Evolutionary conservation across 2,113 vertebrate genomes (phyloP), one percentile per base, ranked within the genome.

Genomic region (Festucalex cinctus): DNA sequence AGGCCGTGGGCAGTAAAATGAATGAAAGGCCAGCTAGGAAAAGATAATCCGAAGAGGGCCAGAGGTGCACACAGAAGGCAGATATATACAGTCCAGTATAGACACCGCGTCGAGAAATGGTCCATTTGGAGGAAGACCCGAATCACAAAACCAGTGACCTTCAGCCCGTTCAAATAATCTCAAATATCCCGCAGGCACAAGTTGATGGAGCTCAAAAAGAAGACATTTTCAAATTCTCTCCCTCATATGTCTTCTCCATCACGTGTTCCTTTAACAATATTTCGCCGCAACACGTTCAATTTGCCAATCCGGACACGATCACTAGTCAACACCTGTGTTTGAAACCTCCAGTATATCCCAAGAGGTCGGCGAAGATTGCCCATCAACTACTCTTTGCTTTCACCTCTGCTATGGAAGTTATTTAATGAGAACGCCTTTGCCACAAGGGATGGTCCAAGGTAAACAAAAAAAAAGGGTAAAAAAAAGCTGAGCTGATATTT

Each of bases 401-500:
- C 66, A 53, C 73, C 74, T 71, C 67, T 78, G 69, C 85, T 85
- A 82, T 68, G 77, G 73, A 85, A 79, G 78, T 71, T 79, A 60
- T 88, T 87, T 87, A 90, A 89, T 88, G 89, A 91, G 85, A 85
- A 73, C 54, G 35, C 68, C 76, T 82, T 83, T 73, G 65, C 81
- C 86, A 85, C 79, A n/a, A 78, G 90, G 86, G 85, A 81, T 66
- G 74, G 69, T 64, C 62, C 57, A 70, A 82, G 65, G 64, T 57
- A 32, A 32, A 32, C 7, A 32, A 32, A 32, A 6, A 8, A 32
- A 57, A 32, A 28, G 28, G 28, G 3, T 13, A 16, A 28, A 32
- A 90, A 91, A 89, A 61, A 85, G 90, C 90, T 91, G 90, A 92
- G 82, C 43, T 46, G 77, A 85, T 85, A 71, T 74, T 91, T 91